phyloP scores from a whole-genome alignment of 1,140 invertebrate species.

The Scylla paramamosain region DNA sequence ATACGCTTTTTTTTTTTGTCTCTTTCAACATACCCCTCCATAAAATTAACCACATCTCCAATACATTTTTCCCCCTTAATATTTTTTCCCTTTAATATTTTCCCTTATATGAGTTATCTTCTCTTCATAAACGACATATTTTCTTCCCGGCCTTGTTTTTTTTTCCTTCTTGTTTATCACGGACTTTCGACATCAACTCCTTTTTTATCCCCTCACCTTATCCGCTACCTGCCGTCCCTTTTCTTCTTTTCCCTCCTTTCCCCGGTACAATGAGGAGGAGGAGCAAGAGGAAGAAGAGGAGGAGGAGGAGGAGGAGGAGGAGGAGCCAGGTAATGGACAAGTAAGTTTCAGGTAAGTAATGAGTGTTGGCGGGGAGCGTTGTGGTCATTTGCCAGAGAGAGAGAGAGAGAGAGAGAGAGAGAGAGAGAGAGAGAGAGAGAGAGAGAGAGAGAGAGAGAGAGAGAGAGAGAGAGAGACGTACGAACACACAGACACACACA shows the following conservation, averaged over 20 bases:
- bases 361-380: conserved; percentile 6
- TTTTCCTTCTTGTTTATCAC: not conserved
- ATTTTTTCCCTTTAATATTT: not conserved
- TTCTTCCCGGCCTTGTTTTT: not conserved
- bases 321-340: conserved; percentile 18
- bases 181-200: not conserved
- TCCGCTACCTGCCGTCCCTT: not conserved
- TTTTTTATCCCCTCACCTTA: not conserved
- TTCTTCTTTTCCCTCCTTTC: not conserved
- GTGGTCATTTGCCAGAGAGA: not conserved
- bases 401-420: conserved; percentile 25
- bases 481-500: not conserved
- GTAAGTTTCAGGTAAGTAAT: conserved; percentile 11
- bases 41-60: too few species aligned
- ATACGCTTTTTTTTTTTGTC: not conserved
- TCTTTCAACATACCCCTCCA: not conserved
- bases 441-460: not conserved
- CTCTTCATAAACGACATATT: not conserved
- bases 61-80: too few species aligned
- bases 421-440: not conserved
- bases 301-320: not conserved
- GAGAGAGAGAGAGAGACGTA: conserved; percentile 21
- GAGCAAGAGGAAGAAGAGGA: not conserved
- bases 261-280: not conserved
- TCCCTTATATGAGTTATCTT: not conserved